Evolutionary conservation across 1,140 invertebrate genomes (phyloP), one percentile per base, ranked within the genome.

Genomic region (Vanessa atalanta): DNA sequence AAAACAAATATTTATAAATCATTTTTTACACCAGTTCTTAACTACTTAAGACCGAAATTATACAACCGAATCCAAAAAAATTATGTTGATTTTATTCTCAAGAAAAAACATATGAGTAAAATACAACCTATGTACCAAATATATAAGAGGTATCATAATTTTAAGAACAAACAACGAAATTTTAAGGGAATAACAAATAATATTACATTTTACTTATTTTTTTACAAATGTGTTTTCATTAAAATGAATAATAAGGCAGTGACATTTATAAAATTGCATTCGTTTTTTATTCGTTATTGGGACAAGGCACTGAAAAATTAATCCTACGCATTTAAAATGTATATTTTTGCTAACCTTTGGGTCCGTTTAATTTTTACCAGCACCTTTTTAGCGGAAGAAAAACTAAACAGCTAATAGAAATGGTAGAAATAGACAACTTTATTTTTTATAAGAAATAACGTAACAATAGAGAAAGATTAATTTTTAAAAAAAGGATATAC

Each of bases 271-370:
- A 74, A 64, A 65, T 69, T 65, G 72, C 72, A 53, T 67, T 50
- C 20, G 63, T 64, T 31, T 37, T 26, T 72, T 55, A 60, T 75
- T 75, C 68, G 64, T 69, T 73, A 68, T 63, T 64, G 64, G 68
- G 66, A 64, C 65, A 76, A 76, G 75, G 75, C 75, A 76, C 75
- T 76, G 70, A 64, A n/a, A 76, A 76, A 72, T 76, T 67, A 76
- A 69, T 72, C 26, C 65, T 72, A 76, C 50, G 70, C 65, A 53
- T 72, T 69, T 68, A 75, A 50, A 75, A 64, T 72, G 74, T 72
- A 72, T 72, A 76, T 72, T 72, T 76, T 72, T 37, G 51, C 68
- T 70, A 67, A 65, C 55, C 37, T 55, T 71, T 65, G 48, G 71
- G 65, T 66, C 64, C 73, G 61, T 66, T 61, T 53, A 60, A 50